Evolutionary conservation across 2,113 vertebrate species (phyloP).

Genomic region (Cryptoleucopteryx plumbea): DNA sequence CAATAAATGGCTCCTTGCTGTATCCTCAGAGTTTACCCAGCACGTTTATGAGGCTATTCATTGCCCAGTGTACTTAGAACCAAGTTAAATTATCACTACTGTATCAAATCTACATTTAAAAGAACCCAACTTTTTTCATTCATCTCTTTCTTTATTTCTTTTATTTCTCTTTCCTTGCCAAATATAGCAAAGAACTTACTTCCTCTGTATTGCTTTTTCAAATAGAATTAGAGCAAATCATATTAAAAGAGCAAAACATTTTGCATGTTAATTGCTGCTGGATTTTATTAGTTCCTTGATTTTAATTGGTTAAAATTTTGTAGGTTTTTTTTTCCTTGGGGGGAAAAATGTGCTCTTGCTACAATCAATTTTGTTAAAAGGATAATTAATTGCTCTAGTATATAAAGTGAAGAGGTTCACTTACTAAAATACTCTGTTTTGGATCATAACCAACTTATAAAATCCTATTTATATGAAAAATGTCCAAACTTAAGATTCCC

Average conservation of each 20-base stretch:
- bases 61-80: conserved; percentile 36
- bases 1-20: conserved; percentile 66
- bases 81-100: conserved; percentile 50
- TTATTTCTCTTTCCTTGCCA: neutral
- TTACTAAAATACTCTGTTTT: conserved; percentile 15
- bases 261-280: conserved; percentile 26
- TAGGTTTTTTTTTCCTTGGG: neutral
- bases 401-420: neutral
- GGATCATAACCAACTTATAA: conserved; percentile 22
- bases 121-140: neutral
- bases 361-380: conserved; percentile 16
- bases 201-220: neutral
- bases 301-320: conserved; percentile 22
- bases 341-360: neutral
- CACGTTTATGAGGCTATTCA: conserved; percentile 63
- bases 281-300: conserved; percentile 30
- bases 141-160: conserved; percentile 12
- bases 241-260: conserved; percentile 21
- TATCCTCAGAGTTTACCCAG: conserved; percentile 47
- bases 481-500: neutral
- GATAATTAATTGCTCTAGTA: neutral
- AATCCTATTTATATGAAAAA: neutral
- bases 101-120: conserved; percentile 25
- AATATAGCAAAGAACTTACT: neutral
- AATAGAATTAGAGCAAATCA: neutral